These are phyloP conservation scores for Rhinophrynus dorsalis DNA, from an alignment of 2,797 vertebrate species.

Conservation along the genomic window DNA sequence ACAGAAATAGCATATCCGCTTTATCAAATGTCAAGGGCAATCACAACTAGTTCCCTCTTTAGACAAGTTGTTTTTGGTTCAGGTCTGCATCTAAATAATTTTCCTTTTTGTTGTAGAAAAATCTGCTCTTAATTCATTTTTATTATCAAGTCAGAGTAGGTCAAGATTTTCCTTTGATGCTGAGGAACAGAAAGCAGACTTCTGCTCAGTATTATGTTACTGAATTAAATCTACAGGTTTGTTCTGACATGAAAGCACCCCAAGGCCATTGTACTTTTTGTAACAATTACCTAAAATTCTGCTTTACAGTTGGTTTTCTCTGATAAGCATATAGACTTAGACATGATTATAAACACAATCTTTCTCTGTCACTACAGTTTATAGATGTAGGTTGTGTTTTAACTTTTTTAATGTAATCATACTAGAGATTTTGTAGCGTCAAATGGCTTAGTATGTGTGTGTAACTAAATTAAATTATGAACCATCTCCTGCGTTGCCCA, in stretches of 20 bases:
- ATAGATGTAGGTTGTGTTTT: too few relatives aligned
- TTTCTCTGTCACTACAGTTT: too few relatives aligned
- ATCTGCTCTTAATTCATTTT: constrained; percentile 11
- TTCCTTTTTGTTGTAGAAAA: constrained; percentile 13
- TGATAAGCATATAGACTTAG: constrained; percentile 17
- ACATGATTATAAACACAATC: too few relatives aligned
- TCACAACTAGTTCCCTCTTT: background rate
- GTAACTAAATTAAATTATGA: too few relatives aligned
- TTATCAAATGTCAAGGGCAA: background rate
- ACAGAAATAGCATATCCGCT: background rate
- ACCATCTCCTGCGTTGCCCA: too few relatives aligned
- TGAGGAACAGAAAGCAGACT: background rate
- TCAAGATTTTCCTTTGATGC: constrained; percentile 37
- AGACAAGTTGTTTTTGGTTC: background rate
- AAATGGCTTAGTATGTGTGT: too few relatives aligned
- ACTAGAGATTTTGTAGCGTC: too few relatives aligned
- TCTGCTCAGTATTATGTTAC: constrained; percentile 24
- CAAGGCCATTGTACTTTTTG: constrained; percentile 35
- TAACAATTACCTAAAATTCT: constrained; percentile 32
- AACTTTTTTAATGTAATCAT: too few relatives aligned
- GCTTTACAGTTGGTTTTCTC: background rate
- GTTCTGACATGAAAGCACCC: constrained; percentile 25
- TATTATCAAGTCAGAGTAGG: constrained; percentile 29
- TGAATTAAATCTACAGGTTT: constrained; percentile 31
- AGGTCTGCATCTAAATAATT: background rate